Evolutionary conservation across 2,888 invertebrate species (phyloP).

Genomic region (Papilio elwesi): DNA sequence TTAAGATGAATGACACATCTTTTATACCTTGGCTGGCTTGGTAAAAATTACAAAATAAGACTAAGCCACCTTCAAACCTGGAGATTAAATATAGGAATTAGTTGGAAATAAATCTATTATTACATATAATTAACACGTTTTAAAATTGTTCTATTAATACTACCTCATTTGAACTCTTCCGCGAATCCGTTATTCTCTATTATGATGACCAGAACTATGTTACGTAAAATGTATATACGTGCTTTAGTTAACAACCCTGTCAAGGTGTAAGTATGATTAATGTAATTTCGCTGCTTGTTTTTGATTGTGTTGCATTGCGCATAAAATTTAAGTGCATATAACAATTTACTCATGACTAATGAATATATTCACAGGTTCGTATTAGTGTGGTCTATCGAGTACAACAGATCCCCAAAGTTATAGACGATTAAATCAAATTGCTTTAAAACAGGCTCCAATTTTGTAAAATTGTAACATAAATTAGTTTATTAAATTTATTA

Average conservation of each 20-base stretch:
- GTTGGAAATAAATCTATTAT: too few relatives aligned
- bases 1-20: too few relatives aligned
- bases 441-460: too few relatives aligned
- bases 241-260: slow-evolving; percentile 19
- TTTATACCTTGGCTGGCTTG: too few relatives aligned
- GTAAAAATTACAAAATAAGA: too few relatives aligned
- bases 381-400: too few relatives aligned
- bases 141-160: neutral
- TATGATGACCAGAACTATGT: slow-evolving; percentile 19
- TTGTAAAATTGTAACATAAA: too few relatives aligned
- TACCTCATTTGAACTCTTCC: neutral
- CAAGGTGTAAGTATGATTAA: slow-evolving; percentile 31
- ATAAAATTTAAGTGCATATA: slow-evolving; percentile 6
- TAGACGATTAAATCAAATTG: too few relatives aligned
- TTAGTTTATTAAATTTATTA: too few relatives aligned
- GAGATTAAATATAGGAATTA: too few relatives aligned
- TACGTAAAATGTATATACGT: slow-evolving; percentile 22
- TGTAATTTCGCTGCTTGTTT: slow-evolving; percentile 26
- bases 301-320: neutral
- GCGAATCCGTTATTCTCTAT: neutral
- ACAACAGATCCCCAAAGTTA: too few relatives aligned
- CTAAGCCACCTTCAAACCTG: too few relatives aligned
- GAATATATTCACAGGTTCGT: neutral
- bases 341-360: slow-evolving; percentile 6
- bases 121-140: neutral